Evolutionary conservation across 1,140 invertebrate genomes (phyloP), one percentile per base, ranked within the genome.

Genomic region (Amphibalanus amphitrite): DNA sequence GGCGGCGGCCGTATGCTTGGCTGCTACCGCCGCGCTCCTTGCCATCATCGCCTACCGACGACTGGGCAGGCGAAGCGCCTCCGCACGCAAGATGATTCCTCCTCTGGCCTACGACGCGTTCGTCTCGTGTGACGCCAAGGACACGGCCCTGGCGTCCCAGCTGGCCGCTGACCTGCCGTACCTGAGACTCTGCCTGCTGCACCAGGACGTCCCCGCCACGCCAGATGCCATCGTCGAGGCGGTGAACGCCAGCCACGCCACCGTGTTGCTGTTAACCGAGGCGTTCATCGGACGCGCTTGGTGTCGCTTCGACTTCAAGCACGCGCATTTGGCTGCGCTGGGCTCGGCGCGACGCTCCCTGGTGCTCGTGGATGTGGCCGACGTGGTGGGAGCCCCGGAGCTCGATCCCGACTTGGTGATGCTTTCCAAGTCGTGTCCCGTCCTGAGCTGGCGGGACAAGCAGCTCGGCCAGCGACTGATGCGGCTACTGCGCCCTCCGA

Each of bases 31-130:
- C 26, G 30, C 65, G 17, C 25, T 64, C 3, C 30, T 67, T n/a
- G 28, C 69, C 47, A 10, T 67, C 28, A 15, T 67, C 40, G 47
- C 73, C 10, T 91, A 89, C 77, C 89, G 89, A 76, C 84, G 87
- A 72, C 81, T 82, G 25, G 83, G 83, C 65, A 8, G 26, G 29
- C 40, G 28, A 29, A n/a, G 25, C 40, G 68, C 69, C 4, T 71
- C 69, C 8, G 23, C n/a, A 3, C 72, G 69, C n/a, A 75, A 76
- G 29, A 67, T 68, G 25, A 10, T 20, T 26, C 65, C 65, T n/a
- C 65, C 65, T n/a, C 26, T 17, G 3, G 65, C 65, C 28, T 75
- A 67, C 71, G 74, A 75, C 67, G 74, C 69, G 23, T 75, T 74
- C 70, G 33, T 75, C 3, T 28, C 72, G 20, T 75, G 74, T 67